These are phyloP conservation scores for Pristionchus arcanus DNA, from an alignment of 2,888 invertebrate species.

Conservation along the genomic window DNA sequence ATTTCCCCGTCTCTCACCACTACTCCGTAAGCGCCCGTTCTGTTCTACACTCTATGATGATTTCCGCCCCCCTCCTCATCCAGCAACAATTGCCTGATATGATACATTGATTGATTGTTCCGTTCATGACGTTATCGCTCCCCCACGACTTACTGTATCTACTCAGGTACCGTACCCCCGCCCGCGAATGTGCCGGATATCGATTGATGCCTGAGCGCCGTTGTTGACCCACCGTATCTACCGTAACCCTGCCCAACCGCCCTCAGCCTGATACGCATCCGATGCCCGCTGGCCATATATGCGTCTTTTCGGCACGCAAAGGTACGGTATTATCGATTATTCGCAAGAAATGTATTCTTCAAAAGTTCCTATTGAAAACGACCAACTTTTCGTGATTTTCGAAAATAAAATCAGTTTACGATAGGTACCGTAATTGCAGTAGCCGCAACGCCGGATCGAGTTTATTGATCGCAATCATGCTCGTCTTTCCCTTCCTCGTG, in stretches of 20 bases:
- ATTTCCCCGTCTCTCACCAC: neutral
- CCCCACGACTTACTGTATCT: neutral
- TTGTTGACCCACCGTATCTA: neutral
- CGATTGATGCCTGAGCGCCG: neutral
- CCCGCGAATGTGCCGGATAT: conserved; percentile 14
- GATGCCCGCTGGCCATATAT: conserved; percentile 56
- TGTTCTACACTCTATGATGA: too few relatives aligned
- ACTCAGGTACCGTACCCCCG: neutral
- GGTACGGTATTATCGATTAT: conserved; percentile 22
- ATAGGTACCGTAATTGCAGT: conserved; percentile 22
- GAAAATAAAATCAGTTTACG: neutral
- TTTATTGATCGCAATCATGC: conserved; percentile 40
- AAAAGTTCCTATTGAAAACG: neutral
- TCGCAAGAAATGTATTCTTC: neutral
- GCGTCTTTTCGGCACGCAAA: conserved; percentile 54
- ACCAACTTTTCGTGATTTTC: neutral
- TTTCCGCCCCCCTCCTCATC: too few relatives aligned
- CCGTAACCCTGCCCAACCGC: neutral
- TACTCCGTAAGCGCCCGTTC: neutral
- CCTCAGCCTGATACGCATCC: conserved; percentile 1
- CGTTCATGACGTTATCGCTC: neutral
- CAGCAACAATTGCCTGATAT: too few relatives aligned
- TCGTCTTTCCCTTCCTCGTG: conserved; percentile 49
- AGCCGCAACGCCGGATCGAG: conserved; percentile 55
- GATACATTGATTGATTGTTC: too few relatives aligned